Base-by-base conservation (phyloP, 30 jellyfish, hydroid and myxozoan genomes). In the Phacellophora camtschatica region DNA sequence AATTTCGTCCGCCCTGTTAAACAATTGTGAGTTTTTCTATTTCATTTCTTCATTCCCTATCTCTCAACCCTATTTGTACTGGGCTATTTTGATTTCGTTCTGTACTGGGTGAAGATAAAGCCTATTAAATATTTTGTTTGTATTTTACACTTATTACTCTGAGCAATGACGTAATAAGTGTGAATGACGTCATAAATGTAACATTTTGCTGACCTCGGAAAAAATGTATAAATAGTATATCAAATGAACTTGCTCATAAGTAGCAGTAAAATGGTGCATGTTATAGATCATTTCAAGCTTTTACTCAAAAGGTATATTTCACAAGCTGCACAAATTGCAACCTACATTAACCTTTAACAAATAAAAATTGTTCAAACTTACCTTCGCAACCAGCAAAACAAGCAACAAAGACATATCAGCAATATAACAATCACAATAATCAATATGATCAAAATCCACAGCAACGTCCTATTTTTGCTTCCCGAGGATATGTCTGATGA, bases 331-430 rank as follows among this genome's bases (percentile, higher is more conserved):
- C 9, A 39, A 39, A 39, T 39, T 10, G 9, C 18, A 1, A 10
- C 18, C 18, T 43, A 43, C 13, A 5, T 22, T 18, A 43, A 11
- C 22, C 18, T 2, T 1, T 11, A 43, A 11, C 11, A 43, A 46
- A 37, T 1, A 30, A 31, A 0, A 32, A 20, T 4, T 11, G 13
- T 63, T 63, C n/a, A 42, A 16, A 35, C 63, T 36, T 83, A 68
- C 89, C 95, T 58, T 62, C 96, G 23, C 27, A 70, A 62, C 79
- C 96, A 92, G 82, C 96, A 85, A 83, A 96, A 92, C 29, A 86
- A 36, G 54, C 94, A 81, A 70, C 92, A 71, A 36, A 84, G 88
- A 30, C 84, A 77, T 51, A 85, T 70, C 72, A 92, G 35, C 74
- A 86, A 39, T 5, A 92, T n/a, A 31, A 92, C 46, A 22, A 92